Percentiles rank a stretch among this genome's conserved stretches.
Evolutionary conservation across 2,113 vertebrate species (phyloP).

Genomic region (Dromaius novaehollandiae): DNA sequence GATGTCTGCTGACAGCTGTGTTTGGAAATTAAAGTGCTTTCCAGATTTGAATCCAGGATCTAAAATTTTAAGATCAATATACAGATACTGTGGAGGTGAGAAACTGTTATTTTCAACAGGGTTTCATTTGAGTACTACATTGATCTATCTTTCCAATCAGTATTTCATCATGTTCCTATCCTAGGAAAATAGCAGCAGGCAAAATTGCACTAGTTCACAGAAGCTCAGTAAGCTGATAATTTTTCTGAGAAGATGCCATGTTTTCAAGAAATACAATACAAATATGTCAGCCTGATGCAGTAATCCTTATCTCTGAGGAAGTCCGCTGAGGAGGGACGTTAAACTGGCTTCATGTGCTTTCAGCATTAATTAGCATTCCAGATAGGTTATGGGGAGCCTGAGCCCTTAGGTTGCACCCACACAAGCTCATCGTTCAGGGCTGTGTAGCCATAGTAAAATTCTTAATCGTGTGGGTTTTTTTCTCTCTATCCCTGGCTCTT

Average conservation of each 20-base stretch:
- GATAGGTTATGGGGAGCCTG: background rate
- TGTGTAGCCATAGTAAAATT: background rate
- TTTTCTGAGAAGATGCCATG: background rate
- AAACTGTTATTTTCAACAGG: constrained; percentile 4
- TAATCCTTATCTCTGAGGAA: background rate
- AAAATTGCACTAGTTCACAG: constrained; percentile 3
- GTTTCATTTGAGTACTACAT: background rate
- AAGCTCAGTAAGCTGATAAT: background rate
- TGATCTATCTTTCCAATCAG: constrained; percentile 19
- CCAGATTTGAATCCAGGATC: constrained; percentile 17
- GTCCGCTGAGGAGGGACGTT: background rate
- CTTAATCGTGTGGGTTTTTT: background rate
- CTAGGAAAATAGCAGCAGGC: constrained; percentile 27
- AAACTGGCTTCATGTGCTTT: background rate
- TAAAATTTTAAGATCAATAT: constrained; percentile 41
- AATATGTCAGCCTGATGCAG: background rate
- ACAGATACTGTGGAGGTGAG: constrained; percentile 5
- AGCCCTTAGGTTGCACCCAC: background rate
- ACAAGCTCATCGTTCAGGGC: background rate
- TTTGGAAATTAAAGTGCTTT: constrained; percentile 43
- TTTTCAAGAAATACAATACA: background rate
- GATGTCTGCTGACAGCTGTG: constrained; percentile 27
- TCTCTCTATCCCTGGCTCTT: background rate
- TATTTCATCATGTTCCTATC: constrained; percentile 4
- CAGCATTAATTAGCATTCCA: constrained; percentile 17